Percentiles rank a stretch among this genome's conserved stretches.
Evolutionary conservation across 1,140 invertebrate genomes (phyloP).

Genomic region (Metopolophium dirhodum): DNA sequence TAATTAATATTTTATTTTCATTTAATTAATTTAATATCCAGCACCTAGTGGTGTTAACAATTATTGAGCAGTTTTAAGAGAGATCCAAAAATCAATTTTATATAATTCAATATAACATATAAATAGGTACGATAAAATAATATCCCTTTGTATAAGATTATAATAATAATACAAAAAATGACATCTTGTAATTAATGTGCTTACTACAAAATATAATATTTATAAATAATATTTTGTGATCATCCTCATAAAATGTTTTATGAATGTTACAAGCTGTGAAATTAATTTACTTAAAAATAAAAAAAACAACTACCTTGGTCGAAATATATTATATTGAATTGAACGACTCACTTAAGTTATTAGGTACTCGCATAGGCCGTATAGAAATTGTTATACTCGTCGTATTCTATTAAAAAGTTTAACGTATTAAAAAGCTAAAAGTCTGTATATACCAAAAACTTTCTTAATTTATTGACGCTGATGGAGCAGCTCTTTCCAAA

Average conservation of each 20-base stretch:
- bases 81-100: too few species aligned
- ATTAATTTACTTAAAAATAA: background rate
- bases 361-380: background rate
- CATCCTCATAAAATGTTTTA: background rate
- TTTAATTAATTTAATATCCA: background rate
- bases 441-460: conserved; percentile 9
- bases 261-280: background rate
- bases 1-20: background rate
- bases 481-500: background rate
- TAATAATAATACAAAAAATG: background rate
- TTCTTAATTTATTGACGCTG: conserved; percentile 37
- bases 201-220: background rate
- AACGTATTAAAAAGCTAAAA: conserved; percentile 24
- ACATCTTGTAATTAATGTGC: background rate
- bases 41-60: too few species aligned
- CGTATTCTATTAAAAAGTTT: conserved; percentile 37
- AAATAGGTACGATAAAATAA: background rate
- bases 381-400: background rate
- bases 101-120: too few species aligned
- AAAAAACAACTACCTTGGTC: background rate
- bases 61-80: too few species aligned
- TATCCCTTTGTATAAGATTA: background rate
- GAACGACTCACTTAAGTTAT: background rate
- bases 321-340: background rate
- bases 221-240: background rate